Evolutionary conservation across 1,140 invertebrate genomes (phyloP).

Genomic region (Drosophila equinoxialis): DNA sequence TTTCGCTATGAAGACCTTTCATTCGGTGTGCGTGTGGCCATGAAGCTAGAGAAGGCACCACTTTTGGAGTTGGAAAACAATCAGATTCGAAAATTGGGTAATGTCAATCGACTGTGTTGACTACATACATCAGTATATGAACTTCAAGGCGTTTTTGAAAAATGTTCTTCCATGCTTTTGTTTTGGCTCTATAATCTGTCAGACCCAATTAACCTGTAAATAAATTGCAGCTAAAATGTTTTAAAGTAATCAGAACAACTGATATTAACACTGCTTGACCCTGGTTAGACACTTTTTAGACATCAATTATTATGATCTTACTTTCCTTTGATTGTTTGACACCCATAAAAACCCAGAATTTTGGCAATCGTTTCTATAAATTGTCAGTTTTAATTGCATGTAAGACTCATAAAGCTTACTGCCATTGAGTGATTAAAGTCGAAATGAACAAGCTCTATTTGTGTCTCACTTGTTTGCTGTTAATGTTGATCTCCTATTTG

Average conservation of each 20-base stretch:
- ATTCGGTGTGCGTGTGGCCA: conserved; percentile 44
- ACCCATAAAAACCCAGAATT: neutral
- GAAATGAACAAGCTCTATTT: neutral
- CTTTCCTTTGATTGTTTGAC: neutral
- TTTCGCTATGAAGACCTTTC: conserved; percentile 56
- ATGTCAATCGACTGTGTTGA: too few relatives aligned
- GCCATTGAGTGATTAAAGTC: neutral
- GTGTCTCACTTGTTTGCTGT: neutral
- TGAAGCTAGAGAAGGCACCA: conserved; percentile 46
- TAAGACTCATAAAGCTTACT: neutral
- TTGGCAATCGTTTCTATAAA: neutral
- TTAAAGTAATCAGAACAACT: neutral
- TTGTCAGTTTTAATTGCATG: neutral
- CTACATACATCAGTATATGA: too few relatives aligned
- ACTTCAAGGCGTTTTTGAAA: too few relatives aligned
- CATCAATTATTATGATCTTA: neutral
- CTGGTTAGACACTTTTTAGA: neutral
- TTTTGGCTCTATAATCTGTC: neutral
- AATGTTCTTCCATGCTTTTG: too few relatives aligned
- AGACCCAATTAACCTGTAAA: neutral
- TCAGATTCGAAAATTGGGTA: too few relatives aligned
- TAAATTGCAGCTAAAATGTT: neutral
- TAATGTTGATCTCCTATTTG: conserved; percentile 40
- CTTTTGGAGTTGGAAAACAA: conserved; percentile 32
- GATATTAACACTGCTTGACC: neutral